Conservation (phyloP, 2,888 invertebrate species). For the Magallana nippona region DNA sequence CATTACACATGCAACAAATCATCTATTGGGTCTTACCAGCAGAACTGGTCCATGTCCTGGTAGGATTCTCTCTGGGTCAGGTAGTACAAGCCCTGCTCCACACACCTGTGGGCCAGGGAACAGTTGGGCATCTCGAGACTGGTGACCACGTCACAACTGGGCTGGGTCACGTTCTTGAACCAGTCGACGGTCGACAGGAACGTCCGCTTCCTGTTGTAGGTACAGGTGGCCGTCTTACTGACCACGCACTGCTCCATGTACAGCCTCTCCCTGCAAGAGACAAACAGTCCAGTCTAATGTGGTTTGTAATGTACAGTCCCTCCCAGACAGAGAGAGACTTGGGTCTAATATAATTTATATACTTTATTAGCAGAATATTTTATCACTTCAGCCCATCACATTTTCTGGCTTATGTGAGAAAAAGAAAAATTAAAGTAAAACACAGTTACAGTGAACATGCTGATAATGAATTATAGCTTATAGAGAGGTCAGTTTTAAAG, state of each 20-base stretch:
- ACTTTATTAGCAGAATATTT: too few relatives aligned
- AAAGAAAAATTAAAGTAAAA: too few relatives aligned
- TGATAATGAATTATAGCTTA: too few relatives aligned
- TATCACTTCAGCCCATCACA: too few relatives aligned
- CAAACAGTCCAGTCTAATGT: not conserved
- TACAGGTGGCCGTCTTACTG: constrained; percentile 34
- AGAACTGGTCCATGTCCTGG: constrained; percentile 38
- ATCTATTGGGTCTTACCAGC: constrained; percentile 41
- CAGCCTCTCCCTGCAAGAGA: constrained; percentile 37
- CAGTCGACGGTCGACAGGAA: constrained; percentile 25
- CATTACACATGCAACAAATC: not conserved
- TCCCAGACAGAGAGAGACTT: too few relatives aligned
- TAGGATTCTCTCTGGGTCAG: constrained; percentile 13
- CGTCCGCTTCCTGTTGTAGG: constrained; percentile 7
- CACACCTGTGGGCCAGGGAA: constrained; percentile 41
- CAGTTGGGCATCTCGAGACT: constrained; percentile 35
- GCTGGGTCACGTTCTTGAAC: constrained; percentile 29
- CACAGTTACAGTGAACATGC: too few relatives aligned
- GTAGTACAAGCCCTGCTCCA: not conserved
- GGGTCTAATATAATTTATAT: too few relatives aligned
- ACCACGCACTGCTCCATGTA: constrained; percentile 30
- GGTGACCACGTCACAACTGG: constrained; percentile 4
- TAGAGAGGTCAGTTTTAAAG: too few relatives aligned
- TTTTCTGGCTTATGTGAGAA: too few relatives aligned
- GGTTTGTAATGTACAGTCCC: too few relatives aligned